Base-by-base conservation (phyloP, 2,888 invertebrate genomes). In the Meta bourneti region DNA sequence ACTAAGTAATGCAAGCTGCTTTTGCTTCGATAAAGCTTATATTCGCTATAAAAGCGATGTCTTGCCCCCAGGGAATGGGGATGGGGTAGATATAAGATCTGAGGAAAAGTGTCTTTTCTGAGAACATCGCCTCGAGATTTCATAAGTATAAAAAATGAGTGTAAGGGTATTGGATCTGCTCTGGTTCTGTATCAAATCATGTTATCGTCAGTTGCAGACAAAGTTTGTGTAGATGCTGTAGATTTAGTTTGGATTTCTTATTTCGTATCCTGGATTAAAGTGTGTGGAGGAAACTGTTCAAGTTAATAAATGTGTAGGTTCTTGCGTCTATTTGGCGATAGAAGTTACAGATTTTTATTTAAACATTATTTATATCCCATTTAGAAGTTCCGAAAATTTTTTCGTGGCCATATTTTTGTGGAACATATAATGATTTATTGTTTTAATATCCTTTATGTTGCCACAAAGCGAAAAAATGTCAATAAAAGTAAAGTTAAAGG, bases 1-100 rank as follows among this genome's bases (percentile, higher is more conserved):
- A 69, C 34, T 9, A 79, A 51, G 71, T 71, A 84, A 84, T 52
- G 71, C 71, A 34, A 78, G 52, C 88, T 81, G 81, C 34, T 75
- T 61, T 69, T 19, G 9, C 34, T 69, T 72, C 61, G 81, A 88
- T 88, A 88, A 81, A 81, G 88, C 74, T 88, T 88, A 88, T 81
- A 51, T 49, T 81, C 49, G 61, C 88, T 88, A 88, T 88, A 88
- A 88, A 88, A 88, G 81, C 72, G n/a, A 19, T 13, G 51, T 9
- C 51, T 48, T 61, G 69, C 49, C 54, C 80, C 74, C 9, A 51
- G 49, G 77, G 85, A 51, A 7, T 9, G 19, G n/a, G 16, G 19
- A 20, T 11, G 54, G 48, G 34, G 16, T 34, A 81, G 81, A 69
- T 51, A 48, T n/a, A 19, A 70, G 48, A 70, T 6, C 70, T 81